Percentiles rank a stretch among this genome's conserved stretches.
These are phyloP conservation scores for Celastrina argiolus DNA, from an alignment of 2,888 invertebrate species.

Conservation along the genomic window DNA sequence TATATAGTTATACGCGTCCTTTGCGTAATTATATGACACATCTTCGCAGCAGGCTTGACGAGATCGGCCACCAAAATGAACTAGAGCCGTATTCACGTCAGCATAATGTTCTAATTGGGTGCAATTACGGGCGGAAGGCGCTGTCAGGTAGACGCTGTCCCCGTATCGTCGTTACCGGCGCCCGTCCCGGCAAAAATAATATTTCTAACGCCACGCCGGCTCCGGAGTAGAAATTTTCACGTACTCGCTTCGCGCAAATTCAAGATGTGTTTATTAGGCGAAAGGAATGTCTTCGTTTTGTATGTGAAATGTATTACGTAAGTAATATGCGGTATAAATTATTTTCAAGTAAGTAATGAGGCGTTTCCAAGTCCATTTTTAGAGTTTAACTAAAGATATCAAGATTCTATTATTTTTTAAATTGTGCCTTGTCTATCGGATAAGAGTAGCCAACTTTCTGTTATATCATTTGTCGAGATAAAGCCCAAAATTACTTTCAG, in stretches of 20 bases:
- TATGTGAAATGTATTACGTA: conserved; percentile 53
- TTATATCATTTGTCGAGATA: no score
- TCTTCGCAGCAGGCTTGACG: not conserved
- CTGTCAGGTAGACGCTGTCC: conserved; percentile 70
- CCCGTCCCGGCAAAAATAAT: conserved; percentile 70
- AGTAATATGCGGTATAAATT: no score
- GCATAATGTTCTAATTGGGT: conserved; percentile 77
- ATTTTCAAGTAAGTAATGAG: no score
- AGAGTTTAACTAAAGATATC: no score
- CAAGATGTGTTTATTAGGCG: conserved; percentile 47
- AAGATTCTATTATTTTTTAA: no score
- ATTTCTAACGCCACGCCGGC: conserved; percentile 66
- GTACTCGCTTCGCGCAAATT: conserved; percentile 58
- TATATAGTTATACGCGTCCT: not conserved
- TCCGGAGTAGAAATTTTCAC: conserved; percentile 63
- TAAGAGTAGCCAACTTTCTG: no score
- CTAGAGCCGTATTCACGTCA: conserved; percentile 65
- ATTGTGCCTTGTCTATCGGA: no score
- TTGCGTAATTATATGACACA: not conserved
- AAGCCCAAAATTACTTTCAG: no score
- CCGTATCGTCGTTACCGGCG: conserved; percentile 76
- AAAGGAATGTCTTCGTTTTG: conserved; percentile 52
- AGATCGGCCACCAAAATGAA: not conserved
- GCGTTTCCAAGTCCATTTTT: no score
- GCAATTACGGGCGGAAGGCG: conserved; percentile 71